phyloP scores from a whole-genome alignment of 2,113 vertebrate species.

The Catharus fuscescens region DNA sequence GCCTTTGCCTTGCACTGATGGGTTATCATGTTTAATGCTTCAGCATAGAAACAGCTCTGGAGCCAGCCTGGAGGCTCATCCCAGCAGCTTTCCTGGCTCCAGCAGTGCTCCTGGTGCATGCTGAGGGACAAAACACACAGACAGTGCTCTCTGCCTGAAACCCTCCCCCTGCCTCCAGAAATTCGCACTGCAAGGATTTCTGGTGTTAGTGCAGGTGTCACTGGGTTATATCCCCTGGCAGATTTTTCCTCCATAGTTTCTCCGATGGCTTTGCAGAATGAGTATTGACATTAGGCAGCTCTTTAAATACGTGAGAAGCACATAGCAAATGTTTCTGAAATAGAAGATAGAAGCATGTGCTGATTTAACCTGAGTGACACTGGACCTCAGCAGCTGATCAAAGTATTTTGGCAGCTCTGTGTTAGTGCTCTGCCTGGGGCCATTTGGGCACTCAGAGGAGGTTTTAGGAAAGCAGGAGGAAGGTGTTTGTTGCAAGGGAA shows the following conservation, averaged over 20 bases:
- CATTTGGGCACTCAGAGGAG: background rate
- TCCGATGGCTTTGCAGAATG: background rate
- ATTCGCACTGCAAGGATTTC: background rate
- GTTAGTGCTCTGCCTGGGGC: background rate
- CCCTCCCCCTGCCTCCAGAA: background rate
- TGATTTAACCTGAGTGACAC: slow-evolving; percentile 5
- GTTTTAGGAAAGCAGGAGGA: background rate
- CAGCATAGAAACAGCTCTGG: background rate
- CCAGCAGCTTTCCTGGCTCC: background rate
- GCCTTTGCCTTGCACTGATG: background rate
- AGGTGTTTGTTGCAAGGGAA: background rate
- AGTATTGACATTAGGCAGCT: background rate
- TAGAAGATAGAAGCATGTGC: background rate
- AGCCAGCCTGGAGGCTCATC: background rate
- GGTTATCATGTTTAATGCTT: background rate
- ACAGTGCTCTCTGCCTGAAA: background rate
- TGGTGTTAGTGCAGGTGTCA: background rate
- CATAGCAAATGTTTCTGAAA: background rate
- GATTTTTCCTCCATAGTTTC: background rate
- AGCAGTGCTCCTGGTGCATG: background rate
- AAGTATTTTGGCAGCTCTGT: background rate
- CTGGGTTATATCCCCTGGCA: background rate
- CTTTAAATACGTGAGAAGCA: background rate
- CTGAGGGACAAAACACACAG: background rate
- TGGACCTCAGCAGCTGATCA: slow-evolving; percentile 5